These are phyloP conservation scores for Drosophila santomea DNA, from an alignment of 1,140 invertebrate genomes.

Conservation along the genomic window DNA sequence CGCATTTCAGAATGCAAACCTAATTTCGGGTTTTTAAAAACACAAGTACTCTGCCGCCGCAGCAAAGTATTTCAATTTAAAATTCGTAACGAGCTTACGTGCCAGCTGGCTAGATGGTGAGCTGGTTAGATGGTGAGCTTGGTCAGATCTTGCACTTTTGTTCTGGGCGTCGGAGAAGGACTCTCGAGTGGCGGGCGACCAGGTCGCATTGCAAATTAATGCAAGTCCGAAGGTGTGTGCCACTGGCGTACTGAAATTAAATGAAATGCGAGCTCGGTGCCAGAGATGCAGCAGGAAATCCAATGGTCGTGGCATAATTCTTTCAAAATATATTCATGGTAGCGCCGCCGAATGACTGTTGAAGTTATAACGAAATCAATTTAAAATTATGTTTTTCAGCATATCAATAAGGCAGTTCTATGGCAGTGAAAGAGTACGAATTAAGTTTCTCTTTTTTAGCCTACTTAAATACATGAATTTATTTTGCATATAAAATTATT, in stretches of 20 bases:
- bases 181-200: not conserved
- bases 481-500: no score
- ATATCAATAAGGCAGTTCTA: not conserved
- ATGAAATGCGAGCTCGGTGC: conserved; percentile 12
- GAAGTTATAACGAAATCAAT: conserved; percentile 15
- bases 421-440: no score
- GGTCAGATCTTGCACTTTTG: conserved; percentile 28
- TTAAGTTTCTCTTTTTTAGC: no score
- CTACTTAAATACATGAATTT: no score
- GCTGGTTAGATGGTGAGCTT: conserved; percentile 1
- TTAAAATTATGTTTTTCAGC: not conserved
- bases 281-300: conserved; percentile 20
- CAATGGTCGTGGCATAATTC: not conserved
- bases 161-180: conserved; percentile 15
- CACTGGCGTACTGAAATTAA: conserved; percentile 30
- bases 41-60: conserved; percentile 50
- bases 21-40: conserved; percentile 63
- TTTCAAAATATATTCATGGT: conserved; percentile 5
- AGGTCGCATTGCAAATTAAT: conserved; percentile 50
- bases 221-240: conserved; percentile 39
- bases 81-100: conserved; percentile 66
- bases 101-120: conserved; percentile 28
- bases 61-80: conserved; percentile 76
- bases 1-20: conserved; percentile 69
- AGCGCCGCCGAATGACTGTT: not conserved